These are phyloP conservation scores for Aurelia aurita complex sp. Pacific DNA, from an alignment of 30 jellyfish, hydroid and myxozoan species.

Conservation along the genomic window DNA sequence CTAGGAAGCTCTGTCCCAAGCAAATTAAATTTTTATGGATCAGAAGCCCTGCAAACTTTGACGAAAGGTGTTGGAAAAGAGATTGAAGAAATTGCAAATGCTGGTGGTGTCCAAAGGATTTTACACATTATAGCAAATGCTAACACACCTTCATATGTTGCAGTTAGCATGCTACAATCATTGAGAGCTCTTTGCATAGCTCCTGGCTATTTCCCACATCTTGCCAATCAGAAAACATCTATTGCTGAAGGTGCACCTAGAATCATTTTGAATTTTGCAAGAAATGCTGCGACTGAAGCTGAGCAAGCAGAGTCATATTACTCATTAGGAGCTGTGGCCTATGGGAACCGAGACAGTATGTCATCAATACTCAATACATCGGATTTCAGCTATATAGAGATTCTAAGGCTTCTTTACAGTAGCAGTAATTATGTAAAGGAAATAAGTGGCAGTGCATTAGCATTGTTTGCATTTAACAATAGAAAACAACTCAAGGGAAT, in stretches of 20 bases:
- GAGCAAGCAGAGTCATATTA: constrained; percentile 60
- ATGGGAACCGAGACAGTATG: constrained; percentile 46
- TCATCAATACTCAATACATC: constrained; percentile 21
- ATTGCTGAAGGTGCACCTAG: constrained; percentile 58
- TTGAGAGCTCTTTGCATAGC: constrained; percentile 49
- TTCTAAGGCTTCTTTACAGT: constrained; percentile 36
- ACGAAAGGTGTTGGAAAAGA: constrained; percentile 63
- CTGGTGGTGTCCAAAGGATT: constrained; percentile 58
- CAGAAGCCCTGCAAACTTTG: constrained; percentile 48
- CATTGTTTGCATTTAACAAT: constrained; percentile 57
- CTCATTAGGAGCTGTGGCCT: constrained; percentile 56
- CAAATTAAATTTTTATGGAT: constrained; percentile 53
- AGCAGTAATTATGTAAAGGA: constrained; percentile 33
- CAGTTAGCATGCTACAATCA: constrained; percentile 45
- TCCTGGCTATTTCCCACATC: constrained; percentile 60
- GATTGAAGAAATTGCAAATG: constrained; percentile 42
- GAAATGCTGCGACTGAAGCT: constrained; percentile 33
- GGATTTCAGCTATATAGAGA: constrained; percentile 52
- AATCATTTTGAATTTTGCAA: constrained; percentile 37
- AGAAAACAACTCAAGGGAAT: constrained; percentile 22
- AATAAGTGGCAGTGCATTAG: constrained; percentile 57
- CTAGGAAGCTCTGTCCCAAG: constrained; percentile 63
- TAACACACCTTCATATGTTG: constrained; percentile 52
- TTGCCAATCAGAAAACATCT: constrained; percentile 28
- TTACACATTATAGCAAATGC: constrained; percentile 53